phyloP scores from a whole-genome alignment of 2,797 vertebrate genomes.

The Tokudaia muenninki region DNA sequence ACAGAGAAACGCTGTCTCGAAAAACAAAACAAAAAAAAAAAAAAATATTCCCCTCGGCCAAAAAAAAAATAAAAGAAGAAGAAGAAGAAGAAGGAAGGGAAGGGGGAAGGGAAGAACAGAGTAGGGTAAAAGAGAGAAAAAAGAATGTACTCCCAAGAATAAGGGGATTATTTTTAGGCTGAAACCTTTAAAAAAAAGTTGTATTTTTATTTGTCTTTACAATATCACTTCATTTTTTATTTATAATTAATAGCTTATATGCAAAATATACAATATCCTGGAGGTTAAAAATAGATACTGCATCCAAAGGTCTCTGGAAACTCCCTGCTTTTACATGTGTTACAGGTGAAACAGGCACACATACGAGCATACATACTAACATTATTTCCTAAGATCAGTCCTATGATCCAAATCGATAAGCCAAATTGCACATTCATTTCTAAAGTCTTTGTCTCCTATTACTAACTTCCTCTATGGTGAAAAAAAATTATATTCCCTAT shows the following conservation, averaged over 20 bases:
- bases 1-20: too few relatives aligned
- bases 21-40: too few relatives aligned
- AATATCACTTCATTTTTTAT: neutral
- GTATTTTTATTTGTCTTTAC: neutral
- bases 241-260: neutral
- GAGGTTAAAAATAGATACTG: neutral
- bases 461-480: neutral
- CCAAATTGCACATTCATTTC: neutral
- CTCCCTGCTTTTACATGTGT: neutral
- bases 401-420: neutral
- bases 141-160: neutral
- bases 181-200: neutral
- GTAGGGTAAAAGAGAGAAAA: neutral
- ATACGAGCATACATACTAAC: neutral
- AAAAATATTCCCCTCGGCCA: too few relatives aligned
- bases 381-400: neutral
- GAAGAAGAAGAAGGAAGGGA: neutral
- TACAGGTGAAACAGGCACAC: neutral
- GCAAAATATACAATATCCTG: neutral
- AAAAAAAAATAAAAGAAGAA: too few relatives aligned
- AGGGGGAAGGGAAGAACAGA: neutral
- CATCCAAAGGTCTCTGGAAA: neutral
- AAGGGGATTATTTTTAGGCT: neutral
- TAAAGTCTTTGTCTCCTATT: neutral
- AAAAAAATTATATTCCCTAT: neutral